phyloP scores from a whole-genome alignment of 2,888 invertebrate genomes.

The Tridacna crocea region DNA sequence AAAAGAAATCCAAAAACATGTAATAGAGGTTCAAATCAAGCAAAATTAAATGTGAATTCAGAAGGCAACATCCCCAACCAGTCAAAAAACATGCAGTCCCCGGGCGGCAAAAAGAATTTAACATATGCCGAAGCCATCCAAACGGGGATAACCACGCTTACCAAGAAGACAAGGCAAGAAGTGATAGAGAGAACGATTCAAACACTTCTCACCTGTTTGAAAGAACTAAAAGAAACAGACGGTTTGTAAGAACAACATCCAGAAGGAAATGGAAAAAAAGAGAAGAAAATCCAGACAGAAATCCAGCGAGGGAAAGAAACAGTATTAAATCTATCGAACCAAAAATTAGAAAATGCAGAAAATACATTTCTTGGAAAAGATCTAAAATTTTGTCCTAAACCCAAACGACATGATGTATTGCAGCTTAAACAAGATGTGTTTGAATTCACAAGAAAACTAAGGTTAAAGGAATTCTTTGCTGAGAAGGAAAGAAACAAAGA shows the following conservation, averaged over 20 bases:
- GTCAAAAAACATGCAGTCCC: neutral
- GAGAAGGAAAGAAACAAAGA: neutral
- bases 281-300: conserved; percentile 19
- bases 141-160: conserved; percentile 13
- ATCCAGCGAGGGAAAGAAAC: conserved; percentile 22
- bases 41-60: neutral
- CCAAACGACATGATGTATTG: conserved; percentile 26
- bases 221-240: conserved; percentile 17
- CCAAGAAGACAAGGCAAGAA: conserved; percentile 12
- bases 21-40: neutral
- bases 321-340: conserved; percentile 29
- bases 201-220: neutral
- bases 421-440: conserved; percentile 8
- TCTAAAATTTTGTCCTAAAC: conserved; percentile 29
- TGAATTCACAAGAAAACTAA: neutral
- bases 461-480: conserved; percentile 18
- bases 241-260: conserved; percentile 17
- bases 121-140: conserved; percentile 24
- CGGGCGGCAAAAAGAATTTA: conserved; percentile 12
- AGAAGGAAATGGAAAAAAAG: conserved; percentile 24
- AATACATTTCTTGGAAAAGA: too few species aligned
- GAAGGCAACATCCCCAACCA: neutral
- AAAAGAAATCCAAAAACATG: neutral
- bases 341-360: neutral
- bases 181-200: conserved; percentile 22